phyloP scores from a whole-genome alignment of 2,888 invertebrate species.

The Yponomeuta evonymella region DNA sequence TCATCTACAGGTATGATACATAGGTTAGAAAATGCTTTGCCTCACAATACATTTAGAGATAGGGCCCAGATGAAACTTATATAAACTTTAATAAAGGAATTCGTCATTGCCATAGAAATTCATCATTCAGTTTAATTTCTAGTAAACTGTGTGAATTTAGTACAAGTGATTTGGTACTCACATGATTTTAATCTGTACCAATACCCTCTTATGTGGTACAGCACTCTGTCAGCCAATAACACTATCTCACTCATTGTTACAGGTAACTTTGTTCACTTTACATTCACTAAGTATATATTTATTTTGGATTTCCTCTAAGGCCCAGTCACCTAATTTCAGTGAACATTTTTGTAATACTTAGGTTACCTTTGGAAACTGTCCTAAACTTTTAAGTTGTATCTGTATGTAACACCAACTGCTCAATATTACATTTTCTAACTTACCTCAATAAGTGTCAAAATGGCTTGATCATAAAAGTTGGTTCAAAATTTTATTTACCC shows the following conservation, averaged over 20 bases:
- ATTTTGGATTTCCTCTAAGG: background rate
- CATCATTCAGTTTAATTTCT: too few species aligned
- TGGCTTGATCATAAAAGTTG: background rate
- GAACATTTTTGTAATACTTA: background rate
- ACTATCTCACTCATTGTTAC: constrained; percentile 23
- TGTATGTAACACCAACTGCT: too few species aligned
- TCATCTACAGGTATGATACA: too few species aligned
- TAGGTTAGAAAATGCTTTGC: too few species aligned
- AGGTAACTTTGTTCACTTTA: background rate
- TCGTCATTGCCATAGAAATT: too few species aligned
- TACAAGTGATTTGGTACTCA: constrained; percentile 36
- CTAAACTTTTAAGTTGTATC: background rate
- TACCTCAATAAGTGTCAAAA: background rate
- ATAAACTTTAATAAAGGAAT: too few species aligned
- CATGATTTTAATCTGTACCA: constrained; percentile 61
- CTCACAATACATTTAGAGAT: too few species aligned
- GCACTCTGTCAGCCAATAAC: constrained; percentile 36
- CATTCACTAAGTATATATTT: background rate
- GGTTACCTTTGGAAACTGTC: background rate
- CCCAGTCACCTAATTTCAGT: background rate
- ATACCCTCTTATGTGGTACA: constrained; percentile 42
- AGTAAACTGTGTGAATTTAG: too few species aligned
- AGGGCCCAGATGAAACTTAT: too few species aligned
- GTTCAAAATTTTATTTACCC: background rate
- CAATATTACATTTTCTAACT: too few species aligned